Evolutionary conservation across 2,888 invertebrate species (phyloP).

Genomic region (Xylophagus ater): DNA sequence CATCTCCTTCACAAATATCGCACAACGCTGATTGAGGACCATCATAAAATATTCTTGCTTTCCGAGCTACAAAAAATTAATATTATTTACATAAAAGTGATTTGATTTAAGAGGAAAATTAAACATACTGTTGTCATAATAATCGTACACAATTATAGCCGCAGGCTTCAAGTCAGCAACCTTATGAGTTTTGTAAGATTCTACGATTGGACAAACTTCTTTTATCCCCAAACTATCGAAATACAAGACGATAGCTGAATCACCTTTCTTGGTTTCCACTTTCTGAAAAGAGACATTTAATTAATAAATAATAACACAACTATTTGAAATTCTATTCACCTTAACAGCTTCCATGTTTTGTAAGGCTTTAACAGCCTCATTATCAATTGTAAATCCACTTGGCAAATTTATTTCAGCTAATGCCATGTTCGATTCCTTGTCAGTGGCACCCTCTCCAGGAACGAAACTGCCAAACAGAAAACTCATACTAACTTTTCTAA

Average conservation of each 20-base stretch:
- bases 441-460: slow-evolving; percentile 43
- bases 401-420: slow-evolving; percentile 83
- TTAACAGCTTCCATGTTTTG: too few species aligned
- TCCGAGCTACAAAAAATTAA: slow-evolving; percentile 45
- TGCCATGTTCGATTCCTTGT: slow-evolving; percentile 70
- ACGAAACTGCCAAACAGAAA: slow-evolving; percentile 61
- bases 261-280: slow-evolving; percentile 56
- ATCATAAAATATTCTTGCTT: slow-evolving; percentile 65
- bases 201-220: slow-evolving; percentile 74
- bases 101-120: too few species aligned
- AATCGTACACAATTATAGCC: slow-evolving; percentile 75
- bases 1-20: slow-evolving; percentile 83
- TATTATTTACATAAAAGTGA: too few species aligned
- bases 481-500: too few species aligned
- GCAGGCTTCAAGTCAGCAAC: slow-evolving; percentile 80
- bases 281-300: slow-evolving; percentile 23
- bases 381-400: slow-evolving; percentile 87
- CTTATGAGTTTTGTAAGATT: slow-evolving; percentile 70
- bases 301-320: too few species aligned
- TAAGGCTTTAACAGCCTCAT: too few species aligned
- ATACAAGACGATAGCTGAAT: slow-evolving; percentile 53
- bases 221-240: slow-evolving; percentile 52
- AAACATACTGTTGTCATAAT: slow-evolving; percentile 78
- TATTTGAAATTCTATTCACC: too few species aligned
- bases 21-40: slow-evolving; percentile 57